A percentile compares a stretch with the other conserved stretches of the same genome.
phyloP scores from a whole-genome alignment of 1,140 invertebrate species.

The Melipona quadrifasciata region DNA sequence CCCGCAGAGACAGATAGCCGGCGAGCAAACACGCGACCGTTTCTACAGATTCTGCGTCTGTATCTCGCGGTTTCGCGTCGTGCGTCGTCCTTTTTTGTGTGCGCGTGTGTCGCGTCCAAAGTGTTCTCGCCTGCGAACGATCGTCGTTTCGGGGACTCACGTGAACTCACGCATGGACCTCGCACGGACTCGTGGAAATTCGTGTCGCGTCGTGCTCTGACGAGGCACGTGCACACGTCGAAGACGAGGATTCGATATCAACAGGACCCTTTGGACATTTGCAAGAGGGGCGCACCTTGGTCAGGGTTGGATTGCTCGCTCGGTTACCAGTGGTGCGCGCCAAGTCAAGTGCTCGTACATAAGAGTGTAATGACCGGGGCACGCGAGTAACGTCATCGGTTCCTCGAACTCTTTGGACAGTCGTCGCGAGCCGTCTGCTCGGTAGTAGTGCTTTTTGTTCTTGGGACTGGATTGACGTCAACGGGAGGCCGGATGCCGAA shows the following conservation, averaged over 20 bases:
- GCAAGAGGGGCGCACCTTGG: neutral
- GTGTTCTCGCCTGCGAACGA: neutral
- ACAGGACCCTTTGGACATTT: neutral
- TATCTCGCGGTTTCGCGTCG: neutral
- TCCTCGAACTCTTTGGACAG: neutral
- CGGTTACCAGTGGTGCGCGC: neutral
- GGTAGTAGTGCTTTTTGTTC: neutral
- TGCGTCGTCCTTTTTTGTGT: neutral
- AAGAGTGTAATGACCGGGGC: conserved; percentile 17
- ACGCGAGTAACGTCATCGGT: neutral
- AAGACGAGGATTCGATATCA: neutral
- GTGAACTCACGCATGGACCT: neutral
- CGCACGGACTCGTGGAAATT: neutral
- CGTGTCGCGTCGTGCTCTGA: neutral
- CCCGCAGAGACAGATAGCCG: conserved; percentile 40
- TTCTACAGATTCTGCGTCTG: conserved; percentile 18
- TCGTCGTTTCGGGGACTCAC: neutral
- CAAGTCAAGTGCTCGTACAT: neutral
- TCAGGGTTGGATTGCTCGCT: neutral
- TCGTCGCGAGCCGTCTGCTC: neutral
- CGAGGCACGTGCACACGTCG: neutral
- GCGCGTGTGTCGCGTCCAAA: conserved; percentile 13
- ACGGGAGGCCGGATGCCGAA: conserved; percentile 77
- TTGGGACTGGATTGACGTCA: neutral
- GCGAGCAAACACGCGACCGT: conserved; percentile 4